Conservation (phyloP, 2,888 invertebrate species). For the Trachelus iudaicus region DNA sequence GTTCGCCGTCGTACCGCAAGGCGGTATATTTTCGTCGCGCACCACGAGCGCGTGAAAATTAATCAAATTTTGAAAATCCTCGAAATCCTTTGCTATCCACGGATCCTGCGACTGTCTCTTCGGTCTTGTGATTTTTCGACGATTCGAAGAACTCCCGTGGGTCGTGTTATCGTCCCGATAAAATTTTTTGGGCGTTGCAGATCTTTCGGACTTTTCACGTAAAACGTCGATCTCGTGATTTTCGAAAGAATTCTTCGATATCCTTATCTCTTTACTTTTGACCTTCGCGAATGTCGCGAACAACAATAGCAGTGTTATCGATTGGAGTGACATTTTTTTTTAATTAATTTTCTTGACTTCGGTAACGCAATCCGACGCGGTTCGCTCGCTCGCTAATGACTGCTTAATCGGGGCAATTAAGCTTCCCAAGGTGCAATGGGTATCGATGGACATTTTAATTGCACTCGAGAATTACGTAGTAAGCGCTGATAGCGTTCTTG, state of each 20-base stretch:
- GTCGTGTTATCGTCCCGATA: neutral
- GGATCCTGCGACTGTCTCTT: neutral
- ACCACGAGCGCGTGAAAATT: constrained; percentile 43
- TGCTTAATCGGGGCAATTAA: constrained; percentile 25
- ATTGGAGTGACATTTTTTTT: constrained; percentile 1
- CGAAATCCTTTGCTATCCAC: constrained; percentile 31
- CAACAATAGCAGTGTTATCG: constrained; percentile 17
- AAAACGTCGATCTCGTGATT: neutral
- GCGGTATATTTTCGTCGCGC: constrained; percentile 37
- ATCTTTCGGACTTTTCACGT: neutral
- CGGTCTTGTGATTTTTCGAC: neutral
- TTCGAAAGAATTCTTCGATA: neutral
- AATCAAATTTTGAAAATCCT: constrained; percentile 16
- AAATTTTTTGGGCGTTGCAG: neutral
- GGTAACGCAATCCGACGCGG: neutral
- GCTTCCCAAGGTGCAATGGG: constrained; percentile 5
- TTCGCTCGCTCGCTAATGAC: constrained; percentile 15
- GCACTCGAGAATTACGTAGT: neutral
- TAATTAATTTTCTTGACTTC: neutral
- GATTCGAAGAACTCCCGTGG: neutral
- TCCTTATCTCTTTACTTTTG: neutral
- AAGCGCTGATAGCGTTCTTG: constrained; percentile 16
- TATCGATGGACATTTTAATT: constrained; percentile 14
- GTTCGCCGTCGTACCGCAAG: constrained; percentile 32
- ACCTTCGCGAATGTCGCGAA: neutral